These are phyloP conservation scores for Trichosurus vulpecula DNA, from an alignment of 2,797 vertebrate species.

Conservation along the genomic window DNA sequence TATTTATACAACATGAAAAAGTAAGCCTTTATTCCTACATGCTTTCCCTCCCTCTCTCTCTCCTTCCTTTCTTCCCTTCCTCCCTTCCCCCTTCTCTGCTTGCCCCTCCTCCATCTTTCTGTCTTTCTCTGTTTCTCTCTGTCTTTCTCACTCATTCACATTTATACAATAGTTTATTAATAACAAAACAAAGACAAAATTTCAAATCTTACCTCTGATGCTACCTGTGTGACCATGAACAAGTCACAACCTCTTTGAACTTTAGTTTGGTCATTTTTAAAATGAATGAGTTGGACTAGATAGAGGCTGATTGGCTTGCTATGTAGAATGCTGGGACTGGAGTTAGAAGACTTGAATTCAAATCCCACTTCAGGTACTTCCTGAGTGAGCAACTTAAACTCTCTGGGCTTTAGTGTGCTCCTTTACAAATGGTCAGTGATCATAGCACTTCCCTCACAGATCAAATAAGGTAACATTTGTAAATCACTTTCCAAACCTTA, in stretches of 20 bases:
- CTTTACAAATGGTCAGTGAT: no score
- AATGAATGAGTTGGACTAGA: no score
- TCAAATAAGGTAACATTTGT: no score
- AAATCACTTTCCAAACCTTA: no score
- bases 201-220: no score
- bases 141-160: not conserved
- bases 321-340: no score
- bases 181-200: not conserved
- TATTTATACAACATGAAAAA: not conserved
- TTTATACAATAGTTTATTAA: not conserved
- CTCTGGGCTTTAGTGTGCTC: not conserved
- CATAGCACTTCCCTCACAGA: no score
- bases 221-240: not conserved
- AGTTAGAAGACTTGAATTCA: not conserved
- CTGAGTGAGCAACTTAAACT: not conserved
- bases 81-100: not conserved
- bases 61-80: not conserved
- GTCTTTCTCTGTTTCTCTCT: not conserved
- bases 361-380: not conserved
- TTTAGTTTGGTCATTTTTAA: not conserved
- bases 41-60: not conserved
- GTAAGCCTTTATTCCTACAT: not conserved
- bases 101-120: fast-evolving
- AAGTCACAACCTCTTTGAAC: not conserved
- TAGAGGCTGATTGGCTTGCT: no score